Base-by-base conservation (phyloP, 2,113 vertebrate genomes). In the Chaetura pelagica region DNA sequence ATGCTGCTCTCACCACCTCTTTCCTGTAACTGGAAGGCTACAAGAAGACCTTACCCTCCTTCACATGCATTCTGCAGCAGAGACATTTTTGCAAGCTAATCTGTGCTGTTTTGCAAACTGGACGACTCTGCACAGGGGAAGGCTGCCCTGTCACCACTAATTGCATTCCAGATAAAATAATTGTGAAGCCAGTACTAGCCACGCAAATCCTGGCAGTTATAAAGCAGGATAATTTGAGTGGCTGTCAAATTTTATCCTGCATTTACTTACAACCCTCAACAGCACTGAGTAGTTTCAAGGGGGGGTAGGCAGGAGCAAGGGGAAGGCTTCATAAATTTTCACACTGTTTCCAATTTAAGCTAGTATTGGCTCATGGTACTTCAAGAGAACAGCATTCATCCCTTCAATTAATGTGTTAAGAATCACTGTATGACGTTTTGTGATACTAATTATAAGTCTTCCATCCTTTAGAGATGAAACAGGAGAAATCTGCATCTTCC, bases 141-240 rank as follows among this genome's bases (percentile, higher is more conserved):
- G n/a, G 73, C 48, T 87, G 34, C 17, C 19, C 49, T 85, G 58
- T 66, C 84, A 76, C 67, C 29, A 30, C 21, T 48, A 74, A 80
- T 16, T 10, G 4, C 4, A 3, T n/a, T 73, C 38, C 44, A 64
- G 5, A 40, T 12, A 40, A 6, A 72, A 0, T 5, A 73, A 52
- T 46, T 52, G 15, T 3, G 16, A 74, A 84, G 64, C 52, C 66
- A 88, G 42, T 49, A 64, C 32, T 7, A 52, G 59, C 22, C 26
- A 40, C 6, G 1, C 29, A 79, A 23, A 73, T n/a, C 40, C n/a
- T 49, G 21, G 16, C 20, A 19, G 10, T 68, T 26, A n/a, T 0
- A 24, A 57, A 77, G 44, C 32, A 64, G 4, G 18, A 12, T 22
- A 26, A 68, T 29, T 23, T 42, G 10, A 86, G 32, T 16, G 7